Percentiles rank a stretch among this genome's conserved stretches.
Evolutionary conservation across 2,888 invertebrate genomes (phyloP).

Genomic region (Tetropium fuscum): DNA sequence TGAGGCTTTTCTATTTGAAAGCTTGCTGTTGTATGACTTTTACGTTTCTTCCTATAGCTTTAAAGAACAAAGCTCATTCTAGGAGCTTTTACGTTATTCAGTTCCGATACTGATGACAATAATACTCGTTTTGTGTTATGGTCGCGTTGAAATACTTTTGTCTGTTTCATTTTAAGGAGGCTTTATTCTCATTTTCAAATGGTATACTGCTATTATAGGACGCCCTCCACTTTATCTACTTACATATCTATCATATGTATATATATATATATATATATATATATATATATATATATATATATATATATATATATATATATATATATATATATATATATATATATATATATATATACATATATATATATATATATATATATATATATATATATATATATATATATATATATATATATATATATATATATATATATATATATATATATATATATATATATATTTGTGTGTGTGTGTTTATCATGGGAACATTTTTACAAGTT

Average conservation of each 20-base stretch:
- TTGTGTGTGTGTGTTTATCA: too few relatives aligned
- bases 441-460: too few relatives aligned
- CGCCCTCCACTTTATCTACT: not conserved
- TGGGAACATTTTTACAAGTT: too few relatives aligned
- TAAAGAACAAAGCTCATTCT: conserved; percentile 64
- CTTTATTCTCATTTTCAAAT: conserved; percentile 43
- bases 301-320: too few relatives aligned
- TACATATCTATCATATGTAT: not conserved
- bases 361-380: too few relatives aligned
- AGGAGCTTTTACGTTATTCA: conserved; percentile 63
- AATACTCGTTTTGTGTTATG: conserved; percentile 60
- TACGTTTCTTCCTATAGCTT: conserved; percentile 62
- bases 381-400: too few relatives aligned
- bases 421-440: too few relatives aligned
- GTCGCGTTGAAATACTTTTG: conserved; percentile 53
- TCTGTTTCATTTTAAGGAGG: conserved; percentile 35
- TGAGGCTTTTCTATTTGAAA: conserved; percentile 60
- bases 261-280: too few relatives aligned
- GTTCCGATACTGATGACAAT: conserved; percentile 63
- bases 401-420: too few relatives aligned
- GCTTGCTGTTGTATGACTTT: conserved; percentile 64
- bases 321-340: too few relatives aligned
- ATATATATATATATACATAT: too few relatives aligned
- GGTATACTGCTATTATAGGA: conserved; percentile 22
- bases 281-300: too few relatives aligned